These are phyloP conservation scores for Marcusenius ussheri DNA, from an alignment of 2,113 vertebrate genomes.

Conservation along the genomic window DNA sequence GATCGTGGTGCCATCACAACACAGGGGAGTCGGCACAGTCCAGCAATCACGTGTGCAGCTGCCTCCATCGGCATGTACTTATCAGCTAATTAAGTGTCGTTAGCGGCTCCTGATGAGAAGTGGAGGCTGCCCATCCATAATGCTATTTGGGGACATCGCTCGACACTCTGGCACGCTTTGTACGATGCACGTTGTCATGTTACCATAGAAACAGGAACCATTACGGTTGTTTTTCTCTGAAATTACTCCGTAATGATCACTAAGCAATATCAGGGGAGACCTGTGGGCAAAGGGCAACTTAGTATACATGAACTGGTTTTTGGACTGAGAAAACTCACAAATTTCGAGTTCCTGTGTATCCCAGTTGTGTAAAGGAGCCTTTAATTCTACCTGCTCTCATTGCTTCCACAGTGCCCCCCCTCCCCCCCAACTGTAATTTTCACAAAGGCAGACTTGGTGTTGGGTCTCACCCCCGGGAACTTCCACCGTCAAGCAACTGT, in stretches of 20 bases:
- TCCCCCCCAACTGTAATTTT: not conserved
- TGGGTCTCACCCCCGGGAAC: not conserved
- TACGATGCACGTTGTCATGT: not conserved
- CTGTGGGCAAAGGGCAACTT: not conserved
- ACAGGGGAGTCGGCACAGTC: not conserved
- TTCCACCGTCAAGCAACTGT: not conserved
- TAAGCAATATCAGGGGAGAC: not conserved
- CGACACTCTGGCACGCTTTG: not conserved
- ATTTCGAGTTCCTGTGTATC: not conserved
- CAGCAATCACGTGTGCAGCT: not conserved
- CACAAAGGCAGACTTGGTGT: not conserved
- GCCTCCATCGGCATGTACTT: not conserved
- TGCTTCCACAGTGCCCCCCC: not conserved
- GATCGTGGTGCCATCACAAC: not conserved
- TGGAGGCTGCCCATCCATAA: not conserved
- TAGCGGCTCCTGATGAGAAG: not conserved
- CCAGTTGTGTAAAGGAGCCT: not conserved
- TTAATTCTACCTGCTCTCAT: not conserved
- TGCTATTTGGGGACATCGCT: not conserved
- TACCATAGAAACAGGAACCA: not conserved
- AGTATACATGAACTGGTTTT: not conserved
- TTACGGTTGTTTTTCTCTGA: not conserved
- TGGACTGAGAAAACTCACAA: not conserved
- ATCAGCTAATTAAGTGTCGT: constrained; percentile 1
- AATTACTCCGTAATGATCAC: not conserved